Conservation (phyloP, 2,888 invertebrate genomes). For the Taenaris catops region DNA sequence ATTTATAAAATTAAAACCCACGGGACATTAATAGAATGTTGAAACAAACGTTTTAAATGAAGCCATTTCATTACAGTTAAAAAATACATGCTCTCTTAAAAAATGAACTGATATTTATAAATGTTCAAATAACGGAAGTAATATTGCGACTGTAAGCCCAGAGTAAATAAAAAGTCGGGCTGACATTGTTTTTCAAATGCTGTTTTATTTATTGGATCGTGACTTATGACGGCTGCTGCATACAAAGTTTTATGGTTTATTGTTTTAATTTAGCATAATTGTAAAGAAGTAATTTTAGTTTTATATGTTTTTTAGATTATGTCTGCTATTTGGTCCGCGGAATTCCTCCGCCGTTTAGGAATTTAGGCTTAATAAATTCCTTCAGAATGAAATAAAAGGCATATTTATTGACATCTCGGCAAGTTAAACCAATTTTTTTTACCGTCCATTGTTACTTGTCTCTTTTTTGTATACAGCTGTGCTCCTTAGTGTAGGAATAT, state of each 20-base stretch:
- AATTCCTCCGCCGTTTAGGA: too few relatives aligned
- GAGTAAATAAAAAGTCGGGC: conserved; percentile 9
- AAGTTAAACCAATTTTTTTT: too few relatives aligned
- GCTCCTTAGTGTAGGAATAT: too few relatives aligned
- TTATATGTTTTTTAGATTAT: too few relatives aligned
- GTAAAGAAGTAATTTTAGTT: background rate
- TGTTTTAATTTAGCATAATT: conserved; percentile 2
- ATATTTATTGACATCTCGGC: too few relatives aligned
- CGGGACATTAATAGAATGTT: background rate
- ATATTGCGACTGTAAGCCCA: conserved; percentile 6
- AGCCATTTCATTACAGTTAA: conserved; percentile 1
- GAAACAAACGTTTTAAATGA: background rate
- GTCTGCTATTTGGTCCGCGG: too few relatives aligned
- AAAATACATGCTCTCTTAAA: conserved; percentile 1
- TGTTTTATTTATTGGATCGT: conserved; percentile 11
- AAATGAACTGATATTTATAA: conserved; percentile 5
- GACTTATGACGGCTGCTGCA: conserved; percentile 3
- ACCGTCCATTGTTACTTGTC: too few relatives aligned
- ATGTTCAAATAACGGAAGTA: conserved; percentile 12
- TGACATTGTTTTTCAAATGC: conserved; percentile 12
- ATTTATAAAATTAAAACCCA: too few relatives aligned
- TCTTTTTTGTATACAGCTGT: too few relatives aligned
- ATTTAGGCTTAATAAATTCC: too few relatives aligned
- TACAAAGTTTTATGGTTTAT: conserved; percentile 3
- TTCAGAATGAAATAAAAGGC: too few relatives aligned